These are phyloP conservation scores for Festucalex cinctus DNA, from an alignment of 2,113 vertebrate genomes.

Conservation along the genomic window DNA sequence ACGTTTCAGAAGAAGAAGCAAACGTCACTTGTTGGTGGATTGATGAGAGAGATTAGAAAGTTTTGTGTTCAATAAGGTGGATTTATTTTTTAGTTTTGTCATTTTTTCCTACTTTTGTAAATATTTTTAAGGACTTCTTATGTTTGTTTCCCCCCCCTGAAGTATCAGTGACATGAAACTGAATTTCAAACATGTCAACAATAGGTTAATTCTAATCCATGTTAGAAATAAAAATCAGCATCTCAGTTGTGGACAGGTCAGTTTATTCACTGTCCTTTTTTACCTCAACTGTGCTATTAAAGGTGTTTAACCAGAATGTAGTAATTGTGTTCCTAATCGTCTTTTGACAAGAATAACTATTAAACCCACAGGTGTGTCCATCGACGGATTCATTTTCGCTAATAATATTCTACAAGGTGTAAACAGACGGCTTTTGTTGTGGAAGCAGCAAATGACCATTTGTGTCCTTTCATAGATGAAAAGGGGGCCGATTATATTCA, in stretches of 20 bases:
- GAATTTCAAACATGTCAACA: neutral
- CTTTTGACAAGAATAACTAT: no score
- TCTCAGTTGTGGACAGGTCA: neutral
- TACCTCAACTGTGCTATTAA: slow-evolving; percentile 43
- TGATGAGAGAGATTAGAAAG: neutral
- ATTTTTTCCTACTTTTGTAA: neutral
- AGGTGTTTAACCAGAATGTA: slow-evolving; percentile 47
- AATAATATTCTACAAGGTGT: no score
- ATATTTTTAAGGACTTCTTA: slow-evolving; percentile 5
- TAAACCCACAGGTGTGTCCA: no score
- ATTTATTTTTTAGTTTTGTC: neutral
- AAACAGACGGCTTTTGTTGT: no score
- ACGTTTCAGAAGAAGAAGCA: neutral
- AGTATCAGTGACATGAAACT: neutral
- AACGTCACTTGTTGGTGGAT: slow-evolving; percentile 9
- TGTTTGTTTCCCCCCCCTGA: neutral
- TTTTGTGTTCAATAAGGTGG: neutral
- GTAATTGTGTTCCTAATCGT: neutral
- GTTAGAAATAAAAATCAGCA: neutral
- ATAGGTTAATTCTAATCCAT: neutral
- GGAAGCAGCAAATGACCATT: no score
- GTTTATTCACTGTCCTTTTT: neutral
- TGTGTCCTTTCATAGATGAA: no score
- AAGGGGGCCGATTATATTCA: no score
- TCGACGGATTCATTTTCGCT: no score